These are phyloP conservation scores for Drosophila tanythrix DNA, from an alignment of 2,888 invertebrate species.

Conservation along the genomic window DNA sequence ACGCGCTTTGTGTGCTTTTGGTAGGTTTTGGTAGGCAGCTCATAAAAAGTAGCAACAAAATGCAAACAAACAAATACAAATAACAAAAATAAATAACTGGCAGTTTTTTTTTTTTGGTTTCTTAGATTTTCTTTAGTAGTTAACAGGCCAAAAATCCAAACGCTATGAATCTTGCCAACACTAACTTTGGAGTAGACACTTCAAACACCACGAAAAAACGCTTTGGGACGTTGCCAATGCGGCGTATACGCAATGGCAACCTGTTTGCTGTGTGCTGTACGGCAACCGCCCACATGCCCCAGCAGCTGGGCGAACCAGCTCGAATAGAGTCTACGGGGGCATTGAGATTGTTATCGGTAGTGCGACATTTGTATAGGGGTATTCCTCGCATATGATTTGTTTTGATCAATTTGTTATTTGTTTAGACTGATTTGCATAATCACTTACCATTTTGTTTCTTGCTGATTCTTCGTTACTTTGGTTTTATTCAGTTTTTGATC, in stretches of 20 bases:
- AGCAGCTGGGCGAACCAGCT: slow-evolving; percentile 31
- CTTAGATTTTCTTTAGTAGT: slow-evolving; percentile 24
- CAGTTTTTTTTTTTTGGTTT: slow-evolving; percentile 19
- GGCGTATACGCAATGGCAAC: slow-evolving; percentile 64
- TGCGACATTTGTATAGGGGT: slow-evolving; percentile 4
- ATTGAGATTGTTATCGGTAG: slow-evolving; percentile 17
- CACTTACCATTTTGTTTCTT: slow-evolving; percentile 45
- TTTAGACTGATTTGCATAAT: slow-evolving; percentile 17
- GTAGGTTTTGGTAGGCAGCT: slow-evolving; percentile 54
- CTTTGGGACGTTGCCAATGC: slow-evolving; percentile 19
- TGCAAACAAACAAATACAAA: slow-evolving; percentile 2
- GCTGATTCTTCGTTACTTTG: slow-evolving; percentile 17
- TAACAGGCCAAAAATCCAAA: slow-evolving; percentile 60
- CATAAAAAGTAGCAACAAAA: slow-evolving; percentile 33
- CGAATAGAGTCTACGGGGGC: slow-evolving; percentile 1
- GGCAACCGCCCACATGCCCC: slow-evolving; percentile 34
- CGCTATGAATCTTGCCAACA: slow-evolving; percentile 49
- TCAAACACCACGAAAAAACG: slow-evolving; percentile 26
- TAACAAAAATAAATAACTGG: slow-evolving; percentile 28
- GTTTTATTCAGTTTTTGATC: background rate
- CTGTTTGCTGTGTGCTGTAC: slow-evolving; percentile 40
- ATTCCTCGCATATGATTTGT: slow-evolving; percentile 27
- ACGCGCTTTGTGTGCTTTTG: slow-evolving; percentile 40
- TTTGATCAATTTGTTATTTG: slow-evolving; percentile 27
- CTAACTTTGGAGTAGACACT: slow-evolving; percentile 47